phyloP scores from a whole-genome alignment of 1,140 invertebrate species.

The Theocolax elegans region DNA sequence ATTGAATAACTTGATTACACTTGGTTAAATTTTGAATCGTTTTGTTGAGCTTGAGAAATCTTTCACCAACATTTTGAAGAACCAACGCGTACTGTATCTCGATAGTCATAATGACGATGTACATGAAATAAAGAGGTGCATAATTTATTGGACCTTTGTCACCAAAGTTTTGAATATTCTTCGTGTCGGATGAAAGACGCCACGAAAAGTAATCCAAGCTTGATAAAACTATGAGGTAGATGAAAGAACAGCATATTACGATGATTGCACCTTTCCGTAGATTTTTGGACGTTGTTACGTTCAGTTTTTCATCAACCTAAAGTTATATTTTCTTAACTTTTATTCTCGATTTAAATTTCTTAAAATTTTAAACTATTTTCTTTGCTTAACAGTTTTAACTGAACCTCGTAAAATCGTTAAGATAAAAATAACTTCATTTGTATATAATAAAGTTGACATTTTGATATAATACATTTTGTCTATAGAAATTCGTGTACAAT shows the following conservation, averaged over 20 bases:
- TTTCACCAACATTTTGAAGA: conserved; percentile 56
- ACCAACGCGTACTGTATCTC: conserved; percentile 60
- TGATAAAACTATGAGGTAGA: conserved; percentile 51
- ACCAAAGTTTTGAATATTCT: conserved; percentile 41
- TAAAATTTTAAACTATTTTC: too few species aligned
- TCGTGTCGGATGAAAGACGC: conserved; percentile 47
- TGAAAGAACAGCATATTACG: conserved; percentile 33
- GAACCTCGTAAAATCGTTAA: too few species aligned
- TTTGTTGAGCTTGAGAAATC: conserved; percentile 59
- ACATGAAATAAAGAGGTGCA: conserved; percentile 60
- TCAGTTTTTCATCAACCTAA: conserved; percentile 58
- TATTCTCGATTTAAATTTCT: too few species aligned
- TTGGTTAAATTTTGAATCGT: conserved; percentile 54
- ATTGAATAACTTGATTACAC: conserved; percentile 44
- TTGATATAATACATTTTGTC: too few species aligned
- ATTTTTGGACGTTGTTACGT: conserved; percentile 47
- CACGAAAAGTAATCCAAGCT: conserved; percentile 55
- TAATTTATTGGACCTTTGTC: conserved; percentile 64
- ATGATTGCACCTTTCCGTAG: conserved; percentile 50
- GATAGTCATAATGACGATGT: conserved; percentile 57
- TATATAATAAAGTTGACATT: too few species aligned
- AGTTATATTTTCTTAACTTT: too few species aligned
- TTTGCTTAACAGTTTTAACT: too few species aligned
- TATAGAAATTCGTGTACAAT: too few species aligned
- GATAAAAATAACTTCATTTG: too few species aligned